A percentile compares a stretch with the other conserved stretches of the same genome.
phyloP scores from a whole-genome alignment of 2,888 invertebrate genomes.

The Keiferia lycopersicella region DNA sequence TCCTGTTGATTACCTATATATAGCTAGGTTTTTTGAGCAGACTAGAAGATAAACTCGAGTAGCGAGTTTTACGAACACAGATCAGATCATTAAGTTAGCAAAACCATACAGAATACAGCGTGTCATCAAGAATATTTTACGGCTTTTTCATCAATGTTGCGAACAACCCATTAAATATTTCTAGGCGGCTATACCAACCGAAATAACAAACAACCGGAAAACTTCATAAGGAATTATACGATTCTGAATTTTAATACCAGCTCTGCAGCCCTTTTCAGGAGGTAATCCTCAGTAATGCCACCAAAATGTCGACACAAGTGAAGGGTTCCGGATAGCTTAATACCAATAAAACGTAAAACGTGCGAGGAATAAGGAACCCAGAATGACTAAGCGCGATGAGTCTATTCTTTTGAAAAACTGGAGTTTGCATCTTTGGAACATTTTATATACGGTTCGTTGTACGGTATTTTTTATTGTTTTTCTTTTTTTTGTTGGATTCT shows the following conservation, averaged over 20 bases:
- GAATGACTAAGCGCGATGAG: slow-evolving; percentile 40
- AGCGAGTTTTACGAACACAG: too few species aligned
- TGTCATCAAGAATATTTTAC: neutral
- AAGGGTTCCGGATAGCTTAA: slow-evolving; percentile 75
- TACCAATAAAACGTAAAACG: slow-evolving; percentile 75
- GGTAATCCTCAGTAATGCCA: slow-evolving; percentile 66
- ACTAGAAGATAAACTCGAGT: too few species aligned
- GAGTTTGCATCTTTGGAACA: slow-evolving; percentile 6
- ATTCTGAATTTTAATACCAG: slow-evolving; percentile 26
- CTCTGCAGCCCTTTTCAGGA: slow-evolving; percentile 44
- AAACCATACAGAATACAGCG: too few species aligned
- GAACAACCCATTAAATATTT: too few species aligned
- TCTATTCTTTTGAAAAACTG: slow-evolving; percentile 39
- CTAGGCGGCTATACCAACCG: too few species aligned
- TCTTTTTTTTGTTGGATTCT: neutral
- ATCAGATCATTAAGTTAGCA: too few species aligned
- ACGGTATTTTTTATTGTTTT: neutral
- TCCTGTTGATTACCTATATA: neutral
- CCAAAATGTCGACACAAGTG: slow-evolving; percentile 61
- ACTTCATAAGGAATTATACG: slow-evolving; percentile 5
- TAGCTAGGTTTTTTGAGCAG: too few species aligned
- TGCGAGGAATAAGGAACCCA: slow-evolving; percentile 60
- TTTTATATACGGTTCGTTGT: slow-evolving; percentile 6
- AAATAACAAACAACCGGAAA: neutral
- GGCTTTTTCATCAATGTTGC: too few species aligned